Percentiles rank a stretch among this genome's conserved stretches.
These are phyloP conservation scores for Drosophila takahashii DNA, from an alignment of 1,140 invertebrate genomes.

Conservation along the genomic window DNA sequence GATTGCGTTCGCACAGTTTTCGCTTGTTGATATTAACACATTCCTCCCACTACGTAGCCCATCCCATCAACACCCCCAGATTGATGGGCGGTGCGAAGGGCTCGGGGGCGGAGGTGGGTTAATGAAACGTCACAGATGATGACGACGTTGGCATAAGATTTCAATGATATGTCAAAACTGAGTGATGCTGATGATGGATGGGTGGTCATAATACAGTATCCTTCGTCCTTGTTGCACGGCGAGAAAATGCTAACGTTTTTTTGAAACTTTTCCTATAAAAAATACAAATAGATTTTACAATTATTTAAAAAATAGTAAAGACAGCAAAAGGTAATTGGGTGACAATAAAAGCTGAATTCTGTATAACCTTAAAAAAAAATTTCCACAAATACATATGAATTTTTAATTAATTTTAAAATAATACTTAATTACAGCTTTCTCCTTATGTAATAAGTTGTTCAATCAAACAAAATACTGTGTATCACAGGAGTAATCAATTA, in stretches of 20 bases:
- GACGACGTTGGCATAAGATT: slow-evolving; percentile 72
- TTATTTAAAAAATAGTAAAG: too few species aligned
- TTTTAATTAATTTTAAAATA: too few species aligned
- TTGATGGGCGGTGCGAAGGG: slow-evolving; percentile 11
- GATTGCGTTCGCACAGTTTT: slow-evolving; percentile 77
- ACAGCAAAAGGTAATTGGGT: too few species aligned
- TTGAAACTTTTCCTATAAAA: not conserved
- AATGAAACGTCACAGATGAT: slow-evolving; percentile 82
- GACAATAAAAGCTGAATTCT: too few species aligned
- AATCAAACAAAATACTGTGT: too few species aligned
- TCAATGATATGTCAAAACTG: slow-evolving; percentile 83
- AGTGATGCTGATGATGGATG: slow-evolving; percentile 80
- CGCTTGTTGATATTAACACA: slow-evolving; percentile 76
- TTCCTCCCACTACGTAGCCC: slow-evolving; percentile 10
- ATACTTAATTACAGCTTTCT: too few species aligned
- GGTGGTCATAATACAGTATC: slow-evolving; percentile 59
- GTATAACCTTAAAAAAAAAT: too few species aligned
- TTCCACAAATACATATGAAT: too few species aligned
- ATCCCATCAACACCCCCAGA: slow-evolving; percentile 12
- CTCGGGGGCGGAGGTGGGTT: slow-evolving; percentile 48
- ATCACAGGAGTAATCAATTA: too few species aligned
- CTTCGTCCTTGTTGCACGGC: slow-evolving; percentile 8
- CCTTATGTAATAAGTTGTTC: too few species aligned
- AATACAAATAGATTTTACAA: not conserved
- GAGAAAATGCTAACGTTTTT: not conserved